Conservation (phyloP, 2,797 vertebrate species). For the Lacerta bilineata region DNA sequence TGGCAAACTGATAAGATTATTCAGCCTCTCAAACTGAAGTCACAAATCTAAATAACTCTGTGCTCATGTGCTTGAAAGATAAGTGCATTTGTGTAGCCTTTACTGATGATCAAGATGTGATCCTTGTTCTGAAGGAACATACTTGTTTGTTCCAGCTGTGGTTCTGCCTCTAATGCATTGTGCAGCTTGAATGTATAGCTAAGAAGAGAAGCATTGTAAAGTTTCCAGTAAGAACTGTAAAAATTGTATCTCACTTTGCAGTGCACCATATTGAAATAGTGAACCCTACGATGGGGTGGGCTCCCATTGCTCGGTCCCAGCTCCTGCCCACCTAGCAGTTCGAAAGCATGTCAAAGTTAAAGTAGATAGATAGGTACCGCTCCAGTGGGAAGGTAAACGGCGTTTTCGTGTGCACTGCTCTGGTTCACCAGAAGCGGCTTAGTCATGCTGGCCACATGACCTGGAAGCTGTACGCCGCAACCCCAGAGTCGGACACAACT, state of each 20-base stretch:
- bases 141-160: not conserved
- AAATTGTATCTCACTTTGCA: constrained; percentile 18
- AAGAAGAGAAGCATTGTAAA: not conserved
- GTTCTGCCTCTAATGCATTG: not conserved
- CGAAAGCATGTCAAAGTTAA: too few species aligned
- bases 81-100: not conserved
- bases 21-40: constrained; percentile 10
- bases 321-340: too few species aligned
- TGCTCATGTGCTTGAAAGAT: accelerated
- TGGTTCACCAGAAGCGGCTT: too few species aligned
- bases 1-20: constrained; percentile 7
- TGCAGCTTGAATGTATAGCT: not conserved
- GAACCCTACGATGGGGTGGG: not conserved
- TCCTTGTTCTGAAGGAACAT: not conserved
- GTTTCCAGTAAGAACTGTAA: not conserved
- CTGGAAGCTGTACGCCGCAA: too few species aligned
- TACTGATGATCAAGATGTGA: constrained; percentile 6
- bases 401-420: too few species aligned
- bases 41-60: not conserved
- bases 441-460: too few species aligned
- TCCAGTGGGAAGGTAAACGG: too few species aligned
- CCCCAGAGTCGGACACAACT: too few species aligned
- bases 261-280: not conserved
- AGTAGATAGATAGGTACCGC: too few species aligned
- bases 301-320: too few species aligned